Base-by-base conservation (phyloP, 2,888 invertebrate genomes). In the Caenorhabditis becei region DNA sequence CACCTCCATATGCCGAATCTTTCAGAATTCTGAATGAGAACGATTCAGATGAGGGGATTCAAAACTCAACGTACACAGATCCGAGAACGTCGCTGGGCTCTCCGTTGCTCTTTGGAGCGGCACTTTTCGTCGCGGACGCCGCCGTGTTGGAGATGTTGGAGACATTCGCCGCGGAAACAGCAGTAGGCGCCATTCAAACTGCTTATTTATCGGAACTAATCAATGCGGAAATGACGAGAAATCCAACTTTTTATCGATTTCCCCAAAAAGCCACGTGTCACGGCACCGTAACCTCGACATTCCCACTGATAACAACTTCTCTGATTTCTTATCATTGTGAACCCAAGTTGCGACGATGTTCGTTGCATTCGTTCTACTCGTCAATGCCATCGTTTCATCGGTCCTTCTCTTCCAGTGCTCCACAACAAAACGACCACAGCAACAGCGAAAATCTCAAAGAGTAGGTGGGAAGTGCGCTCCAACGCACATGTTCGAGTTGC, bases 361-460 rank as follows among this genome's bases (percentile, higher is more conserved):
- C 44, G 32, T 66, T 66, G 66, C 65, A 47, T 65, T 74, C 74
- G 49, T 74, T 41, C 51, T 75, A 11, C 74, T 74, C 59, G 28
- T 61, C 59, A 47, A 51, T 53, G 35, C n/a, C 61, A 26, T 58
- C 66, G 32, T 67, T 10, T 16, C 58, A 7, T 65, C 72, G 44
- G 35, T 65, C 47, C 26, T 75, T 61, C 53, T 75, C 32, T 66
- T 61, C 66, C 59, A 71, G 37, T 71, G 75, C 23, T 24, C 77
- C 8, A 35, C 69, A 28, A 14, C 54, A 23, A 63, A 70, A 18
- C 24, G 70, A 41, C 10, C 67, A 23, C 44, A 51, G 44, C 10
- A 41, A 4, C 44, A 62, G n/a, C 54, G 56, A 10, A 63, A 58
- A 35, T 74, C 75, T 2, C 44, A 44, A 4, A 75, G 32, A 32